These are phyloP conservation scores for Diadophis punctatus DNA, from an alignment of 2,113 vertebrate genomes.

Conservation along the genomic window DNA sequence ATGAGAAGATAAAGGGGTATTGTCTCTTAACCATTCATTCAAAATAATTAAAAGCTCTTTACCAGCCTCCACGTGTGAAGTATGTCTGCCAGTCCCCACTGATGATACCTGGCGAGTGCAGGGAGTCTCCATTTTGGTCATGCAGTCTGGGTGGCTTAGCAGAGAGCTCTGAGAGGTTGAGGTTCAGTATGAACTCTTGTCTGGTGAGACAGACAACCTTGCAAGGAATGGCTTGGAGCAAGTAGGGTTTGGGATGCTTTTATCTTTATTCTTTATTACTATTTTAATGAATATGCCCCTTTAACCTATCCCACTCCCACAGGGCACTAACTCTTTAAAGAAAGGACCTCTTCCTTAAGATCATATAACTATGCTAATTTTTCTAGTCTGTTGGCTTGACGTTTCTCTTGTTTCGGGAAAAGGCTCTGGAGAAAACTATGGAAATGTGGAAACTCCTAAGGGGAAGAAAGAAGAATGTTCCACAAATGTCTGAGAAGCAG, in stretches of 20 bases:
- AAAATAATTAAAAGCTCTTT: constrained; percentile 28
- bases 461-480: background rate
- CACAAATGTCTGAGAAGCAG: no score
- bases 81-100: background rate
- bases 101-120: background rate
- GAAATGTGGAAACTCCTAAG: background rate
- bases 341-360: background rate
- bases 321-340: background rate
- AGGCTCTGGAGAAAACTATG: background rate
- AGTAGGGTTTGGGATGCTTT: background rate
- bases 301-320: background rate
- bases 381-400: background rate
- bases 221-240: background rate
- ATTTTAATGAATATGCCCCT: background rate
- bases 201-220: background rate
- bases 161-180: background rate
- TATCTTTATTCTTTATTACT: background rate
- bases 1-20: constrained; percentile 20
- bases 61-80: background rate
- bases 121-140: background rate
- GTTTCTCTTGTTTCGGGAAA: background rate
- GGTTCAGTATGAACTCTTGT: background rate
- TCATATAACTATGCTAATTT: background rate
- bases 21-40: background rate
- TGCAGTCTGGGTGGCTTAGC: background rate